These are phyloP conservation scores for Caenorhabditis sp. DNA, from an alignment of 2,888 invertebrate genomes.

Conservation along the genomic window DNA sequence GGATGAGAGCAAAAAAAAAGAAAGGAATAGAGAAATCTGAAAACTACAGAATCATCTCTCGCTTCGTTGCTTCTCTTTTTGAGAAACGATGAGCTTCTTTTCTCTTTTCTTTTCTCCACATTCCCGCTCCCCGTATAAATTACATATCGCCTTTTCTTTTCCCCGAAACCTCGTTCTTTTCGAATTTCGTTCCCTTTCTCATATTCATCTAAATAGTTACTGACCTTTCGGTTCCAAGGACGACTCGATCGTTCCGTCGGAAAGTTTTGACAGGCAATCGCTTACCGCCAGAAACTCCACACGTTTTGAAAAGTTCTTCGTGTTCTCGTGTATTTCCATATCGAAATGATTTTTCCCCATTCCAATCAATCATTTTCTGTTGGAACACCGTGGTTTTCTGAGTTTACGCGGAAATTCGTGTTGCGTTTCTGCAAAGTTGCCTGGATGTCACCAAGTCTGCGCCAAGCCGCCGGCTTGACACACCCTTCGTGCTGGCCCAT, in stretches of 20 bases:
- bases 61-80: slow-evolving; percentile 43
- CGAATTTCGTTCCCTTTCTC: slow-evolving; percentile 23
- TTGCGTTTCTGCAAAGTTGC: background rate
- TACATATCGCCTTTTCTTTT: slow-evolving; percentile 22
- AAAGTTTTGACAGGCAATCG: slow-evolving; percentile 45
- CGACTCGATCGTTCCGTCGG: slow-evolving; percentile 35
- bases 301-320: background rate
- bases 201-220: slow-evolving; percentile 38
- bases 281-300: slow-evolving; percentile 4
- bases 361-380: background rate
- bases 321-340: slow-evolving; percentile 11
- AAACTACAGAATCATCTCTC: slow-evolving; percentile 56
- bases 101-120: slow-evolving; percentile 29
- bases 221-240: slow-evolving; percentile 58
- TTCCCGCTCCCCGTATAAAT: slow-evolving; percentile 10
- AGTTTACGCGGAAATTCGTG: slow-evolving; percentile 6
- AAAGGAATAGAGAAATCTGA: slow-evolving; percentile 26
- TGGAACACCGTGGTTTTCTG: slow-evolving; percentile 9
- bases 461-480: slow-evolving; percentile 35
- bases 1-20: background rate
- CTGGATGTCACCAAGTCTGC: slow-evolving; percentile 27
- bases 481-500: slow-evolving; percentile 45
- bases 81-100: slow-evolving; percentile 48
- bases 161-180: slow-evolving; percentile 1
- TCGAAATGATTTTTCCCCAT: slow-evolving; percentile 14